These are phyloP conservation scores for Forbesichthys agassizii DNA, from an alignment of 2,113 vertebrate genomes.

Conservation along the genomic window DNA sequence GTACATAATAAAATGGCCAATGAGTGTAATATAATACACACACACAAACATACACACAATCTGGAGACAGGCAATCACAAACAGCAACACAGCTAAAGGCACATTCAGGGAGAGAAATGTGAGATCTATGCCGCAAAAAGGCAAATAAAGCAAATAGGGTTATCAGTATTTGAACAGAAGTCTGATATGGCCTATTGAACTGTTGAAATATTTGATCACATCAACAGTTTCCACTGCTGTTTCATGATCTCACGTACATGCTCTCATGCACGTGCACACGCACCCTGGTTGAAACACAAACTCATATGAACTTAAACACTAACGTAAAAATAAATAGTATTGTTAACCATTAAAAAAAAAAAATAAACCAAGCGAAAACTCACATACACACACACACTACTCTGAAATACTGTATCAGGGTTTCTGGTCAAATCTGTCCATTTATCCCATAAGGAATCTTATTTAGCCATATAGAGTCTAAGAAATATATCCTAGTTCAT, in stretches of 20 bases:
- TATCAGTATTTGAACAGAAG: conserved; percentile 76
- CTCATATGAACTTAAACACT: not conserved
- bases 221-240: conserved; percentile 69
- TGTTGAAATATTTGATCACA: conserved; percentile 72
- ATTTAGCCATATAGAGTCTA: too few species aligned
- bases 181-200: conserved; percentile 74
- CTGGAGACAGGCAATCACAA: conserved; percentile 20
- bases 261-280: not conserved
- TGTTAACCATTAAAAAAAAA: conserved; percentile 11
- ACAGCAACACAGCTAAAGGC: conserved; percentile 52
- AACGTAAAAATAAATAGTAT: not conserved
- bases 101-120: conserved; percentile 43
- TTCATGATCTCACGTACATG: conserved; percentile 48
- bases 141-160: conserved; percentile 74
- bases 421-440: too few species aligned
- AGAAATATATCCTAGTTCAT: too few species aligned
- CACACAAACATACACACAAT: not conserved
- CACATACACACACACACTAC: not conserved
- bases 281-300: not conserved
- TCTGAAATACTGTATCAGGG: too few species aligned
- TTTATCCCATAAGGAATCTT: too few species aligned
- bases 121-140: conserved; percentile 56
- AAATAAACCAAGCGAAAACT: not conserved
- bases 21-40: not conserved
- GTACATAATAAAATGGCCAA: too few species aligned